A percentile compares a stretch with the other conserved stretches of the same genome.
phyloP scores from a whole-genome alignment of 2,797 vertebrate species.

The Presbytis comata region DNA sequence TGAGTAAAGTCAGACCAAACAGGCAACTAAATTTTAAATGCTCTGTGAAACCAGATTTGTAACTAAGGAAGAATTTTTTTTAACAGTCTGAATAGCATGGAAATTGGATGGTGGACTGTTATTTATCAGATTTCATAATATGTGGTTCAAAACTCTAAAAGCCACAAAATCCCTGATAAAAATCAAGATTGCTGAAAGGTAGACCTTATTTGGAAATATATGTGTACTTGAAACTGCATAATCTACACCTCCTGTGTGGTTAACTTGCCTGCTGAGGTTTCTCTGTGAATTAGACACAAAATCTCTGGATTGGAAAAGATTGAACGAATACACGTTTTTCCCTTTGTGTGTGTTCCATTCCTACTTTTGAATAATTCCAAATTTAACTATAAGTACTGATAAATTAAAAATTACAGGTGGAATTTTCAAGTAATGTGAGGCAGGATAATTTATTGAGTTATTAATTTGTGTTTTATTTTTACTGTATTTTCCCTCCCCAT shows the following conservation, averaged over 20 bases:
- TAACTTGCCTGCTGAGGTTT: constrained; percentile 3
- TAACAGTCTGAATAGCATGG: constrained; percentile 15
- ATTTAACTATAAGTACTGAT: neutral
- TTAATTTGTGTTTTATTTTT: constrained; percentile 16
- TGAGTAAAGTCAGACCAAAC: constrained; percentile 35
- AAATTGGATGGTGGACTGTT: neutral
- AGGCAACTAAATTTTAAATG: constrained; percentile 43
- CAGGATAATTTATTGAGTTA: constrained; percentile 34
- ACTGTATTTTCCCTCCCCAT: neutral
- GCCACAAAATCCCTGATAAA: constrained; percentile 64
- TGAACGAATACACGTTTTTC: neutral
- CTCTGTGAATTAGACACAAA: constrained; percentile 22
- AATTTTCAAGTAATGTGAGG: constrained; percentile 45
- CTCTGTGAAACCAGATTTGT: constrained; percentile 48
- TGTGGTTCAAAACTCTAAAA: constrained; percentile 12
- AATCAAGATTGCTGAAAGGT: constrained; percentile 53
- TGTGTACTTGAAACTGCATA: neutral
- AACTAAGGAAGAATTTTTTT: constrained; percentile 42
- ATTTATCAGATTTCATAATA: constrained; percentile 30
- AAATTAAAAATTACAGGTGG: constrained; percentile 41
- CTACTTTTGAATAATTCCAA: neutral
- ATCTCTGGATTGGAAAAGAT: neutral
- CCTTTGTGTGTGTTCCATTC: neutral
- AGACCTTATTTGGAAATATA: constrained; percentile 50
- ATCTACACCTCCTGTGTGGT: neutral